Base-by-base conservation (phyloP, 2,888 invertebrate species). In the Ornithoptera priamus region DNA sequence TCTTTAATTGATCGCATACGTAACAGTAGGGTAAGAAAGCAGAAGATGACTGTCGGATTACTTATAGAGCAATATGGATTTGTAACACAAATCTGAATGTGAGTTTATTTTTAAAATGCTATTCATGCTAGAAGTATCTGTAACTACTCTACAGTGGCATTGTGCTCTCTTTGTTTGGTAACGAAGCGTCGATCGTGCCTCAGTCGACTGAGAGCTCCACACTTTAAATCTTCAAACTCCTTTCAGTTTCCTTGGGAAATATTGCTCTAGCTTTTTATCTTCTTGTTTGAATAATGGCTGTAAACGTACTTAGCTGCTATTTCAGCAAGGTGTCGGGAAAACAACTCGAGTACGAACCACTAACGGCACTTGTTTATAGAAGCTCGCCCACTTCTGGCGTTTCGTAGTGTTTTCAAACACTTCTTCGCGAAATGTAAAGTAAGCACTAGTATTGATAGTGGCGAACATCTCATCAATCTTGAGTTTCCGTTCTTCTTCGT, bases 241-340 rank as follows among this genome's bases (percentile, higher is more conserved):
- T 86, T 86, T 87, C 89, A 81, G 87, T 82, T 89, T 86, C 89
- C 89, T 89, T 84, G 82, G 86, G 91, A 92, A 92, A 92, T 92
- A 92, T 92, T 90, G 89, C 88, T 89, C 83, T 80, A 86, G 89
- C 90, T 92, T 92, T 92, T 92, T 91, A 92, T 90, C 89, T 86
- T 87, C 89, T 90, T 90, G 91, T 92, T 92, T 91, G 92, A 92
- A 92, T 92, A 90, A 92, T 91, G 88, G 86, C 85, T 87, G 89
- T 89, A 89, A 90, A 88, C 85, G 90, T 89, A 89, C 90, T 89
- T 81, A 81, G 84, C 83, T 82, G 86, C 87, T 87, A 87, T 89
- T 89, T 87, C 85, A 87, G 85, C 83, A 88, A 91, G 92, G 91
- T 92, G 89, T 86, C 89, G 84, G 82, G 85, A 85, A 88, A 89